phyloP scores from a whole-genome alignment of 2,888 invertebrate genomes.

The Thereva nobilitata region DNA sequence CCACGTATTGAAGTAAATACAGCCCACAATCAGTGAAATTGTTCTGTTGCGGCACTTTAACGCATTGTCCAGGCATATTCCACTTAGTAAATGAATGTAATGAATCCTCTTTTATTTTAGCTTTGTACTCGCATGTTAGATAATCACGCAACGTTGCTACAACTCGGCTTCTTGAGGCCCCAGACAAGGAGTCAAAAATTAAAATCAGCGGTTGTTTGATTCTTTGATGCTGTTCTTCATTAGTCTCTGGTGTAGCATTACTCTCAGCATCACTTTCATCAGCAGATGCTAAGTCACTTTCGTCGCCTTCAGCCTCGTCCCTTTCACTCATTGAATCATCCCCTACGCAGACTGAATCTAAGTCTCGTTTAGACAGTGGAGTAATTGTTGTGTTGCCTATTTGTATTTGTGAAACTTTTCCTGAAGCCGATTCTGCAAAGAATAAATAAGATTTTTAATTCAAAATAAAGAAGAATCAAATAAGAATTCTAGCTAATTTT shows the following conservation, averaged over 20 bases:
- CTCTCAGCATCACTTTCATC: conserved; percentile 56
- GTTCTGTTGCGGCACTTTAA: conserved; percentile 95
- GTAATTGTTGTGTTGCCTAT: conserved; percentile 72
- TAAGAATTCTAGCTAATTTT: too few species aligned
- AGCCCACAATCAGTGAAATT: conserved; percentile 98
- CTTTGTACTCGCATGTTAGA: conserved; percentile 82
- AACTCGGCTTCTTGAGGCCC: conserved; percentile 78
- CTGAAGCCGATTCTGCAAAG: conserved; percentile 52
- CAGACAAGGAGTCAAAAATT: conserved; percentile 92
- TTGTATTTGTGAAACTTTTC: conserved; percentile 63
- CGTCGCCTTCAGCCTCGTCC: conserved; percentile 81
- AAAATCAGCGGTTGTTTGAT: conserved; percentile 77
- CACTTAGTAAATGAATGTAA: conserved; percentile 70
- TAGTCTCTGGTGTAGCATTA: conserved; percentile 55
- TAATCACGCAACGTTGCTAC: conserved; percentile 91
- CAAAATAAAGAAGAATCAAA: conserved; percentile 52
- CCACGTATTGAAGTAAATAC: conserved; percentile 93
- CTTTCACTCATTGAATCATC: conserved; percentile 73
- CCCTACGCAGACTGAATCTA: conserved; percentile 68
- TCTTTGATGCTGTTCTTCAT: conserved; percentile 41
- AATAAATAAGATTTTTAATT: conserved; percentile 31
- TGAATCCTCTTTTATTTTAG: conserved; percentile 68
- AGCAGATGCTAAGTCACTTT: conserved; percentile 68
- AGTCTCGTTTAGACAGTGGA: conserved; percentile 59
- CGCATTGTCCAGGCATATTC: conserved; percentile 82